Evolutionary conservation across 2,113 vertebrate genomes (phyloP), one percentile per base, ranked within the genome.

Genomic region (Colaptes auratus): DNA sequence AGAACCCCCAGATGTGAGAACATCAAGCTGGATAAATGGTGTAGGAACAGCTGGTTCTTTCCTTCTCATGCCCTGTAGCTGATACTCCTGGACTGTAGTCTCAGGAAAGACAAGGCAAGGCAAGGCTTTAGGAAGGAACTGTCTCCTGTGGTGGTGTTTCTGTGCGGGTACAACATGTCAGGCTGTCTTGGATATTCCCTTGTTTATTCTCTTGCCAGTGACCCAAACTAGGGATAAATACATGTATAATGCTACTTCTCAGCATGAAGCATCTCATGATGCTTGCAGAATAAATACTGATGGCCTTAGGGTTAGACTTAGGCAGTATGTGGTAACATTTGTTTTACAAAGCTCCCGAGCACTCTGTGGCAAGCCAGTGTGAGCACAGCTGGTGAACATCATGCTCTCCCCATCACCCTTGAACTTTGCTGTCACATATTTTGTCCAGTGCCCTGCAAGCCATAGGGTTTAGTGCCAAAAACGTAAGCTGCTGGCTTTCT

Each of bases 201-300:
- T 58, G 48, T 72, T 81, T 72, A 46, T 82, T 61, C 33, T 42
- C 50, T 66, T 81, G 19, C 25, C 36, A 27, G 46, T 66, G 75
- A 61, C 66, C 24, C 42, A 60, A 19, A n/a, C 9, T 61, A 56
- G 42, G 2, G 4, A 63, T 89, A 88, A 90, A 53, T 82, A 75
- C 5, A 4, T 44, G 58, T 88, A 64, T 75, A 90, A 74, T 81
- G 80, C 76, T 86, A 36, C 23, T 81, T 80, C 64, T 84, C 58
- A 50, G 23, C 9, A 4, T 55, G 82, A 74, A 63, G n/a, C 44
- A 50, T 87, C 82, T 89, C 56, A 24, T 0, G 4, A 16, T 90
- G 56, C 65, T 94, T 56, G 42, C 58, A 21, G 73, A 92, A 59
- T 86, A 90, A 90, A 86, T 94, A 48, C 73, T 21, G 66, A 36